Base-by-base conservation (phyloP, 2,888 invertebrate genomes). In the Trichogramma dendrolimi region DNA sequence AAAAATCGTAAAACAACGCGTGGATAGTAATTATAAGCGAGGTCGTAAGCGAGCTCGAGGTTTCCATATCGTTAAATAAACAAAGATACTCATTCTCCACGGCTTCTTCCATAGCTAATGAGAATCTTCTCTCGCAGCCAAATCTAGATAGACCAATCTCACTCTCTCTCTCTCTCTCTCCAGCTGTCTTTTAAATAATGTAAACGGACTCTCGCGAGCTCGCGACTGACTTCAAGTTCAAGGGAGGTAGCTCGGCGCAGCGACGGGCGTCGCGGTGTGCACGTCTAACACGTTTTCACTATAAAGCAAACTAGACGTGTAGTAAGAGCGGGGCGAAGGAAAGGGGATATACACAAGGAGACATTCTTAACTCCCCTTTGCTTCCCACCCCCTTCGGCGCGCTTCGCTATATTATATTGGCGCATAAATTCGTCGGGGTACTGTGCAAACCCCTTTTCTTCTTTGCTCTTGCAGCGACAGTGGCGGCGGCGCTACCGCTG, bases 181-280 rank as follows among this genome's bases (percentile, higher is more conserved):
- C 62, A 59, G 55, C 59, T 55, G 60, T 66, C 66, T 62, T 66
- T 62, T 72, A 70, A 72, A 72, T 72, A 70, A 71, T 69, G 69
- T 65, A 70, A 27, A 27, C 27, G 27, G 27, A 27, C 27, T 27
- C 27, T 27, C 27, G 27, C 62, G 66, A 65, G 58, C 61, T 62
- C 59, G 46, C 53, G 58, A 27, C 53, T 56, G 54, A 59, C 61
- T 61, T 54, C 51, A 60, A 56, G 61, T 60, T 58, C 58, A 55
- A 51, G 58, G 51, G 48, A 27, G 27, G 27, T 27, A 27, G 27
- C 27, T 51, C 52, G 11, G 40, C 10, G 27, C 27, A 27, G 27
- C 27, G 52, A n/a, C 3, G 11, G 54, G 46, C 14, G 49, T 49
- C 49, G 57, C 54, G 53, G 54, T 52, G 61, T 55, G 64, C 55